Conservation (phyloP, 2,113 vertebrate species). For the Paradisaea rubra region DNA sequence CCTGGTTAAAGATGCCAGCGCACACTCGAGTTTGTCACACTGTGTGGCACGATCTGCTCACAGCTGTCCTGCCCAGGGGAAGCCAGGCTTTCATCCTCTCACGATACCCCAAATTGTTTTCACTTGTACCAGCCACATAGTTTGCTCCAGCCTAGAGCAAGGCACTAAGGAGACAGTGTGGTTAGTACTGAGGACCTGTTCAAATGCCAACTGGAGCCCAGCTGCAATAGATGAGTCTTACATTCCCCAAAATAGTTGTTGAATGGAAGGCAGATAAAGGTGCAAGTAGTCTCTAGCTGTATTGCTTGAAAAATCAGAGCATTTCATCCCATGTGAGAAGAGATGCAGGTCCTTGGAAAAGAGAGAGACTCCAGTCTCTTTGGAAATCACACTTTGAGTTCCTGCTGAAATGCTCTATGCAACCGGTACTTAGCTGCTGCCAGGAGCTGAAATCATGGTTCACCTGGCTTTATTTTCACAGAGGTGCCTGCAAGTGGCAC, state of each 20-base stretch:
- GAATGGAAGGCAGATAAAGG: background rate
- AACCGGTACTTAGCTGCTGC: accelerated
- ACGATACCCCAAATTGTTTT: background rate
- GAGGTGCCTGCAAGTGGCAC: background rate
- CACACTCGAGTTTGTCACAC: background rate
- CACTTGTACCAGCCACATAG: background rate
- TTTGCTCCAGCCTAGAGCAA: background rate
- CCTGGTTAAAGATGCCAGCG: background rate
- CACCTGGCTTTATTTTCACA: background rate
- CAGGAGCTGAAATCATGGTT: background rate
- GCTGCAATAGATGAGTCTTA: background rate
- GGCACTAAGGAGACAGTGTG: background rate
- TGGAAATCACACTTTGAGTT: background rate
- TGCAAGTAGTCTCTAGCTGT: background rate
- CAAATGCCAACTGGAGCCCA: background rate
- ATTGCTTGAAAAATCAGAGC: background rate
- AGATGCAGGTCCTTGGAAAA: accelerated
- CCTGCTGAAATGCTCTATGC: background rate
- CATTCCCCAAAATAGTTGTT: background rate
- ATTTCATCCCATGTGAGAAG: background rate
- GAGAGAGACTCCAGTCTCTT: background rate
- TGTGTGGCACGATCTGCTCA: background rate
- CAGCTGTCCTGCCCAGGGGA: background rate
- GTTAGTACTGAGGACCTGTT: background rate
- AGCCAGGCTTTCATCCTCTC: background rate